Evolutionary conservation across 92 coral and sea anemone species (phyloP).

Genomic region (Muricea muricata): DNA sequence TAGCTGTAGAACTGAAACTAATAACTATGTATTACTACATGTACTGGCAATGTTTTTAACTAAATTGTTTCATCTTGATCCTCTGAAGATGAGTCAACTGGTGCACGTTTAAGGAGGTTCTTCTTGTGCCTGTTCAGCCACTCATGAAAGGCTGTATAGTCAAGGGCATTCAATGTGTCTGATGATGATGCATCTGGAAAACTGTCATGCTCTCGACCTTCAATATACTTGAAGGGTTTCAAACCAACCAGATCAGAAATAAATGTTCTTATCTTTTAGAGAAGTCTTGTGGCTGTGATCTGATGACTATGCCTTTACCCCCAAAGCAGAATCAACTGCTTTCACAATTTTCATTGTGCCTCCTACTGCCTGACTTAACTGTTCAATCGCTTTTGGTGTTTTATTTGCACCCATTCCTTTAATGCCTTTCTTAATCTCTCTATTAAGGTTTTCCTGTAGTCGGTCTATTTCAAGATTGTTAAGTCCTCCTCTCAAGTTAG

Average conservation of each 20-base stretch:
- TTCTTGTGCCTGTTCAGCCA: background rate
- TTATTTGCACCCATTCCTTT: conserved; percentile 21
- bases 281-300: background rate
- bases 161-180: background rate
- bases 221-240: background rate
- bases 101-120: conserved; percentile 1
- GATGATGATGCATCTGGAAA: conserved; percentile 3
- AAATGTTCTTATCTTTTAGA: background rate
- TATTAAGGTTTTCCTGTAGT: background rate
- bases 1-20: too few relatives aligned
- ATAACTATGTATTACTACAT: too few relatives aligned
- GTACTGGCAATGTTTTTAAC: too few relatives aligned
- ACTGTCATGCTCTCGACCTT: background rate
- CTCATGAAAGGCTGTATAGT: background rate
- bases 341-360: background rate
- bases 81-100: background rate
- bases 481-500: background rate
- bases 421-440: conserved; percentile 6
- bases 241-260: background rate
- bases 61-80: background rate
- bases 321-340: background rate
- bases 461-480: conserved; percentile 3
- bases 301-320: background rate
- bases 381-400: conserved; percentile 13
- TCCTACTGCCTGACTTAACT: conserved; percentile 5